phyloP scores from a whole-genome alignment of 2,888 invertebrate species.

The Zootermopsis nevadensis region DNA sequence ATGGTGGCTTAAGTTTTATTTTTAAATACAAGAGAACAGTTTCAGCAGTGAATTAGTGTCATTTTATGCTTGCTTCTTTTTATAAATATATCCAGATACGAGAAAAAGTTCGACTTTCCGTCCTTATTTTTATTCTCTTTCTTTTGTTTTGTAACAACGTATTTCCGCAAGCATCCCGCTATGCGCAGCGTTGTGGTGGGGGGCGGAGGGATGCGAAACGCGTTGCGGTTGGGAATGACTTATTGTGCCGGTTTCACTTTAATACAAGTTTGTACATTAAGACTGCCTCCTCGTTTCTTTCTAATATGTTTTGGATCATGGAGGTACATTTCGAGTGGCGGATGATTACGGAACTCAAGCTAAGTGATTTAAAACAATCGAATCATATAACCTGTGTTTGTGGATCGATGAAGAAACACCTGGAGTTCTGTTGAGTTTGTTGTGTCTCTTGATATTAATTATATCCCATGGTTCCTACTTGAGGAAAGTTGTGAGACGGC shows the following conservation, averaged over 20 bases:
- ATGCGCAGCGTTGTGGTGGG: not conserved
- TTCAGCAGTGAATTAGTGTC: slow-evolving; percentile 32
- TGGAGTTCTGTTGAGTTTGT: too few relatives aligned
- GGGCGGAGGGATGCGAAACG: not conserved
- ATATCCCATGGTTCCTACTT: too few relatives aligned
- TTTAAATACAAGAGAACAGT: slow-evolving; percentile 31
- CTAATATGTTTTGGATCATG: not conserved
- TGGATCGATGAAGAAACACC: too few relatives aligned
- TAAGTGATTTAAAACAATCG: not conserved
- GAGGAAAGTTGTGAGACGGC: too few relatives aligned
- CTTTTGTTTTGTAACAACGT: slow-evolving; percentile 17
- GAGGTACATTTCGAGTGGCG: not conserved
- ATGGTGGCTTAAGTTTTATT: slow-evolving; percentile 28
- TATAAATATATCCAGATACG: not conserved
- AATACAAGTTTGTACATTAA: slow-evolving; percentile 29
- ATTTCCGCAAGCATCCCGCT: not conserved
- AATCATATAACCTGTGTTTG: too few relatives aligned
- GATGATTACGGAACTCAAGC: not conserved
- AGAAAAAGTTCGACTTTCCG: not conserved
- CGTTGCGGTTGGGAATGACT: slow-evolving; percentile 15
- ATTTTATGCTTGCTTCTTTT: slow-evolving; percentile 6
- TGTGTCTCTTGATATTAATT: too few relatives aligned
- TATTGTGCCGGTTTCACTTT: slow-evolving; percentile 35
- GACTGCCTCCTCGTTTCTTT: not conserved
- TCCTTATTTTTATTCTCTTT: not conserved